phyloP scores from a whole-genome alignment of 1,140 invertebrate species.

The Ctenoplectra terminalis region DNA sequence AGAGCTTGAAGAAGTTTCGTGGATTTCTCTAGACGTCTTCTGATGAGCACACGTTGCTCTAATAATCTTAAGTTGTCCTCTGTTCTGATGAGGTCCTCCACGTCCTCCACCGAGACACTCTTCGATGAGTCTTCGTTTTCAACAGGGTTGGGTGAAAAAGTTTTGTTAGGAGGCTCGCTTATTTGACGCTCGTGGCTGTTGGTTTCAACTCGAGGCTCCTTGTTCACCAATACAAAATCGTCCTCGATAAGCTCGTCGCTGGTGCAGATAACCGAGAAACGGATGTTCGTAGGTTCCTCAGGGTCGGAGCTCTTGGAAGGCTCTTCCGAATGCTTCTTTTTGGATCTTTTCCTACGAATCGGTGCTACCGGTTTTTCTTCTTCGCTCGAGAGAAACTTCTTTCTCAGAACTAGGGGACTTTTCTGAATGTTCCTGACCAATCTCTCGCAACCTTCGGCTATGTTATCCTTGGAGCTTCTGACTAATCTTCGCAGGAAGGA shows the following conservation, averaged over 20 bases:
- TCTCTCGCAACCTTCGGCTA: slow-evolving; percentile 66
- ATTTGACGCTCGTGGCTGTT: no score
- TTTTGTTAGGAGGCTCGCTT: background rate
- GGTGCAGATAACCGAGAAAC: background rate
- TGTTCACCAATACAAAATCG: background rate
- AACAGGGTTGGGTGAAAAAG: rapidly evolving
- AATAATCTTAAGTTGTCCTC: slow-evolving; percentile 65
- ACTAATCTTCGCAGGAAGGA: slow-evolving; percentile 72
- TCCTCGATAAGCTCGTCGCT: background rate
- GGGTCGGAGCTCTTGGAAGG: background rate
- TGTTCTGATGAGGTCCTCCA: slow-evolving; percentile 70
- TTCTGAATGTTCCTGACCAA: slow-evolving; percentile 72
- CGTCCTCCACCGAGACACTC: slow-evolving; percentile 72
- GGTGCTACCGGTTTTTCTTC: slow-evolving; percentile 66
- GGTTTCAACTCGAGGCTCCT: background rate
- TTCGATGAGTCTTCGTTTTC: slow-evolving; percentile 54
- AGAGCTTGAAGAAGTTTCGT: slow-evolving; percentile 8
- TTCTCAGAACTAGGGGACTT: slow-evolving; percentile 59
- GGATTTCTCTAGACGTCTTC: slow-evolving; percentile 39
- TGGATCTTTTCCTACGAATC: slow-evolving; percentile 37
- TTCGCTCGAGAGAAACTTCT: slow-evolving; percentile 60
- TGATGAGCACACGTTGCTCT: slow-evolving; percentile 48
- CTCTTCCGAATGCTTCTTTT: background rate
- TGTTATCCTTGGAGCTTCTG: slow-evolving; percentile 68
- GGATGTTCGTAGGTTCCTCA: background rate